Conservation (phyloP, 2,797 vertebrate genomes). For the Galaxias olidus region DNA sequence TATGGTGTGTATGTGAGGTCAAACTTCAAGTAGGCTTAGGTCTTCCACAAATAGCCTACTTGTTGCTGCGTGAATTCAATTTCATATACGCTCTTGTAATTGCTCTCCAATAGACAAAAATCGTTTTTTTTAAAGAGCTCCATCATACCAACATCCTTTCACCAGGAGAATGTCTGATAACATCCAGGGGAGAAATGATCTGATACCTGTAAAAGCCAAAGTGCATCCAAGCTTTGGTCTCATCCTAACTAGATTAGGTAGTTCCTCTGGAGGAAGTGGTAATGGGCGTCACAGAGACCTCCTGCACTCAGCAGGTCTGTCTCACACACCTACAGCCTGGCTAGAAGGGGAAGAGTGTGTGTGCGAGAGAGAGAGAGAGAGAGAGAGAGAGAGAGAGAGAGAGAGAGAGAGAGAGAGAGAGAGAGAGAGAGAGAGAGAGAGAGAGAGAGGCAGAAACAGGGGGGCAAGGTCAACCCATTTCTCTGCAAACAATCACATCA, state of each 20-base stretch:
- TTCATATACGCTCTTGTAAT: too few species aligned
- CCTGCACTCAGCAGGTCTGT: conserved; percentile 73
- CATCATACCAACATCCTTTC: too few species aligned
- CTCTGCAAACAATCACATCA: conserved; percentile 81
- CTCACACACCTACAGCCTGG: conserved; percentile 69
- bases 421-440: conserved; percentile 62
- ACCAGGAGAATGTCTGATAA: conserved; percentile 37
- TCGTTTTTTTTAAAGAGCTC: too few species aligned
- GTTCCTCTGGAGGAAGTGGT: conserved; percentile 69
- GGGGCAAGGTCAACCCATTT: conserved; percentile 75
- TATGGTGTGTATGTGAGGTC: too few species aligned
- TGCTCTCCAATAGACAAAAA: too few species aligned
- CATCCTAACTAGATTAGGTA: too few species aligned
- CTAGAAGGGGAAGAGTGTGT: conserved; percentile 31
- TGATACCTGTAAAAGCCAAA: too few species aligned
- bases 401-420: conserved; percentile 30
- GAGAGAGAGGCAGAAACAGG: conserved; percentile 61
- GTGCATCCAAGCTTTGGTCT: too few species aligned
- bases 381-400: conserved; percentile 63
- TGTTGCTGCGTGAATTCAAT: too few species aligned
- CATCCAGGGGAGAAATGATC: conserved; percentile 57
- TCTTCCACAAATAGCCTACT: too few species aligned
- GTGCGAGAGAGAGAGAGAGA: conserved; percentile 65
- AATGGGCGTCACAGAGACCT: conserved; percentile 74
- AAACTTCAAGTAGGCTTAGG: too few species aligned